Conservation (phyloP, 2,888 invertebrate genomes). For the Augiades crinisus region DNA sequence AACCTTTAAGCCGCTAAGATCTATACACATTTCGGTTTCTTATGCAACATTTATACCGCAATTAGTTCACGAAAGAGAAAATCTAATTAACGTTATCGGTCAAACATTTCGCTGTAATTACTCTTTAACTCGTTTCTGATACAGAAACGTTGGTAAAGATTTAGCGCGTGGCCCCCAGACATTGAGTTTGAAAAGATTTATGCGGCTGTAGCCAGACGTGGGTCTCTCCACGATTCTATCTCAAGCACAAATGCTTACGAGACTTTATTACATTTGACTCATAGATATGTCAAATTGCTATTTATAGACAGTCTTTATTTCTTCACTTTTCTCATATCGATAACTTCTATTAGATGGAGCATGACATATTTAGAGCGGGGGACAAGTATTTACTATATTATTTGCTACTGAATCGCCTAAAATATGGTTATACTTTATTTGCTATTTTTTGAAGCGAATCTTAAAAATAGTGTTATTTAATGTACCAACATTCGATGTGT, state of each 20-base stretch:
- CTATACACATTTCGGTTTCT: too few relatives aligned
- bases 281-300: conserved; percentile 42
- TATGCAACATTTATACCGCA: too few relatives aligned
- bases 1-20: too few relatives aligned
- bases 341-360: conserved; percentile 32
- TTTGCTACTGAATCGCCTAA: too few relatives aligned
- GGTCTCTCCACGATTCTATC: conserved; percentile 38
- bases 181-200: conserved; percentile 52
- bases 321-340: conserved; percentile 33
- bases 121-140: conserved; percentile 42
- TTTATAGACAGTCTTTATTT: conserved; percentile 41
- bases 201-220: conserved; percentile 45
- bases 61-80: neutral
- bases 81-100: neutral
- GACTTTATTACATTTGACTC: conserved; percentile 40
- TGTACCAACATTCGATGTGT: too few relatives aligned
- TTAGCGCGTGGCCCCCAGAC: conserved; percentile 48
- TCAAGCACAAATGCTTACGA: conserved; percentile 32
- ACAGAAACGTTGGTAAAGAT: conserved; percentile 45
- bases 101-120: neutral
- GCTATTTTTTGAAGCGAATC: too few relatives aligned
- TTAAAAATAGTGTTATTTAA: too few relatives aligned
- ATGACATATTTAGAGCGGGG: conserved; percentile 34
- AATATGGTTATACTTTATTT: too few relatives aligned
- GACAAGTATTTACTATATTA: conserved; percentile 10